These are phyloP conservation scores for Amaurobius ferox DNA, from an alignment of 2,888 invertebrate genomes.

Conservation along the genomic window DNA sequence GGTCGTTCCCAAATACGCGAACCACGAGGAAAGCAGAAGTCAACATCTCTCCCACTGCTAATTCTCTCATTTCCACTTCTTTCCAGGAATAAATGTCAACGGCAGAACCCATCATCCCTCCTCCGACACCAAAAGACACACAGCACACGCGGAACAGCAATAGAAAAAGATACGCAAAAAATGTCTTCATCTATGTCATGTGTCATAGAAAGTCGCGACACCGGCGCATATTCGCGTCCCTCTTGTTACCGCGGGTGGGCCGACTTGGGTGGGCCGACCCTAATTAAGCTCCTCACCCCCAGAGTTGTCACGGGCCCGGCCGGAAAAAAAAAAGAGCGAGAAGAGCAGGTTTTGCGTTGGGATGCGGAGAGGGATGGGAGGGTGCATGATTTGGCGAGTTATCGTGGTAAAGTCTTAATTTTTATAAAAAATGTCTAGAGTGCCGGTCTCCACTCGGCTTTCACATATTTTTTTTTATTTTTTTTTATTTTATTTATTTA, in stretches of 20 bases:
- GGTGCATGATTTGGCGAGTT: neutral
- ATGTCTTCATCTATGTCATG: conserved; percentile 68
- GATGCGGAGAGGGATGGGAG: neutral
- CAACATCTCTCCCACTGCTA: conserved; percentile 15
- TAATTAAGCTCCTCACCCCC: conserved; percentile 55
- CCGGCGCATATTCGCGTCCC: conserved; percentile 63
- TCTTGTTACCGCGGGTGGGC: conserved; percentile 67
- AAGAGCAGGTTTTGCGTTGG: no score
- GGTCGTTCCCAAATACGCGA: neutral
- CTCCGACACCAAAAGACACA: conserved; percentile 1
- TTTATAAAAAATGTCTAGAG: no score
- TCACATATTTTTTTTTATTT: no score
- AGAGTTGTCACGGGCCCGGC: conserved; percentile 30
- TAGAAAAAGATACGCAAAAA: conserved; percentile 30
- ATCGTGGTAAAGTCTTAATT: no score
- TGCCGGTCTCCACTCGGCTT: no score
- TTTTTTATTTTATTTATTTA: no score
- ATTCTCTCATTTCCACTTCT: conserved; percentile 62
- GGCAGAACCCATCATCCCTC: neutral
- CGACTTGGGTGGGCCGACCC: conserved; percentile 63
- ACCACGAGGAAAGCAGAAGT: neutral
- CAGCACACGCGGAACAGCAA: conserved; percentile 6
- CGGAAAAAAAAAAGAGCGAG: conserved; percentile 27
- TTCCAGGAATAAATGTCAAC: conserved; percentile 41
- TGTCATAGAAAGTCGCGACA: conserved; percentile 53